Percentiles rank a stretch among this genome's conserved stretches.
Evolutionary conservation across 2,797 vertebrate genomes (phyloP).

Genomic region (Eulemur albifrons): DNA sequence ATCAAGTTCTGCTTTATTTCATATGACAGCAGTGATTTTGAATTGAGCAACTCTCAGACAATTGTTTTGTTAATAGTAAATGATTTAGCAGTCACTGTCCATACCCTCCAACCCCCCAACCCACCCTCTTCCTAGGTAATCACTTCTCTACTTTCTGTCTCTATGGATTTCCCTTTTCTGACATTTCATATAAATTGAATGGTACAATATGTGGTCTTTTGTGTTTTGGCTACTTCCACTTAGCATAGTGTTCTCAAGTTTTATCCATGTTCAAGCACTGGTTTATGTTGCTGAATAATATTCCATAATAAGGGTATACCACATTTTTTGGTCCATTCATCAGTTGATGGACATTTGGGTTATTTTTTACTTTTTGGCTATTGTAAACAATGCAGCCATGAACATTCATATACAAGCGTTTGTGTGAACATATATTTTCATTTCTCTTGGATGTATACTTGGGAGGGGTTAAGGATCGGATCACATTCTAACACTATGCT

Average conservation of each 20-base stretch:
- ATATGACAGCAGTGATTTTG: background rate
- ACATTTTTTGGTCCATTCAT: background rate
- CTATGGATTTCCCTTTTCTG: background rate
- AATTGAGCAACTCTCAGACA: background rate
- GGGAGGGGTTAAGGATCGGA: background rate
- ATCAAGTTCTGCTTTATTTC: background rate
- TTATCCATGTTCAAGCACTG: background rate
- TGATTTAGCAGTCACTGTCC: background rate
- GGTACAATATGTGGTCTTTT: background rate
- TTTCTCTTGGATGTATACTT: background rate
- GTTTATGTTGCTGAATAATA: background rate
- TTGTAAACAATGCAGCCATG: background rate
- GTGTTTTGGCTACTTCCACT: background rate
- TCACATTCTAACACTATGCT: background rate
- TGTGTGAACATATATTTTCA: background rate
- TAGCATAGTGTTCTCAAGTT: background rate
- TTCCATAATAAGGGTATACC: background rate
- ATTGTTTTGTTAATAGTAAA: background rate
- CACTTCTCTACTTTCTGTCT: background rate
- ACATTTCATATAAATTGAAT: background rate
- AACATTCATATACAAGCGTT: background rate
- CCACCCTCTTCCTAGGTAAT: background rate
- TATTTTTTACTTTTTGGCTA: background rate
- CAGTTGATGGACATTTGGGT: background rate
- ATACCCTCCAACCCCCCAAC: background rate